Evolutionary conservation across 2,888 invertebrate species (phyloP).

Genomic region (Mesorhabditis belari): DNA sequence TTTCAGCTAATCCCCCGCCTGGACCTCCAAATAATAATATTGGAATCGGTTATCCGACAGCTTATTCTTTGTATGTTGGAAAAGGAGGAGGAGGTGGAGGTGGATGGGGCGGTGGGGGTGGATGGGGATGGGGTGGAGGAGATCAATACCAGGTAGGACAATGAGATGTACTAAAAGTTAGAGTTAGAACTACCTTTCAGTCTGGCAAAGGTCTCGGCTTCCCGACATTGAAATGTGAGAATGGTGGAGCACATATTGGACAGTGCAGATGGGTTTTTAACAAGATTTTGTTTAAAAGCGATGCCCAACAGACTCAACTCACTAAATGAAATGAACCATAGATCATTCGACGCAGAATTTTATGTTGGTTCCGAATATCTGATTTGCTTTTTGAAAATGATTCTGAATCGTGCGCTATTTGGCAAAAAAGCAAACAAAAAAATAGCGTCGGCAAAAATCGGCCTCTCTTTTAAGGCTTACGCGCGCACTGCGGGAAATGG

Average conservation of each 20-base stretch:
- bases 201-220: not conserved
- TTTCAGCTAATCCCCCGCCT: too few species aligned
- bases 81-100: conserved; percentile 5
- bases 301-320: too few species aligned
- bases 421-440: too few species aligned
- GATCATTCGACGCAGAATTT: too few species aligned
- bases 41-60: conserved; percentile 38
- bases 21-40: conserved; percentile 29
- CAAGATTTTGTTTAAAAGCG: too few species aligned
- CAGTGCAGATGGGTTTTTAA: conserved; percentile 3
- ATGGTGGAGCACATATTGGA: conserved; percentile 38
- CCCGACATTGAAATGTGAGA: conserved; percentile 20
- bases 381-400: not conserved
- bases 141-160: not conserved
- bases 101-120: not conserved
- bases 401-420: not conserved
- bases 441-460: too few species aligned
- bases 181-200: not conserved
- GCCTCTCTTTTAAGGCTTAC: too few species aligned
- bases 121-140: not conserved
- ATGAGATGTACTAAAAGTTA: too few species aligned
- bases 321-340: too few species aligned
- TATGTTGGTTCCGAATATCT: too few species aligned
- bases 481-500: too few species aligned
- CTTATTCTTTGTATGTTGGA: conserved; percentile 28